These are phyloP conservation scores for Meda fulgida DNA, from an alignment of 2,797 vertebrate species.

Conservation along the genomic window DNA sequence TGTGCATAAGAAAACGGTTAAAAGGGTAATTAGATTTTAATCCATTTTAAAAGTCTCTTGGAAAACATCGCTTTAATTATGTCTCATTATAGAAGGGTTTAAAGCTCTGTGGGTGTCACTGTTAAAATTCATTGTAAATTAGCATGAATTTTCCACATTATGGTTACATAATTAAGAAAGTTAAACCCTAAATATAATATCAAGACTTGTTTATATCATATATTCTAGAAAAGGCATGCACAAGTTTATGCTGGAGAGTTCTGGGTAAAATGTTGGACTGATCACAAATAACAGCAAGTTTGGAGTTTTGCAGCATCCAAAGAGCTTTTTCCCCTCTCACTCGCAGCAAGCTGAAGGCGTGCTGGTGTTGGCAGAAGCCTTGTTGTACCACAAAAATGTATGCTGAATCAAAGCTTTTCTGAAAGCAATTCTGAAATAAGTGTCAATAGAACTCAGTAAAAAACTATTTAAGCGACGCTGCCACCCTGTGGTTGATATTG, in stretches of 20 bases:
- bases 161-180: not conserved
- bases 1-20: conserved; percentile 44
- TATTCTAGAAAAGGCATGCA: not conserved
- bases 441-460: not conserved
- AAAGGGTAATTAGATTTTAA: conserved; percentile 56
- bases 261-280: not conserved
- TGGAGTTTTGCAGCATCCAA: conserved; percentile 5
- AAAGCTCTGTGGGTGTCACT: conserved; percentile 47
- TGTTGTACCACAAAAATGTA: not conserved
- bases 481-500: not conserved
- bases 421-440: not conserved
- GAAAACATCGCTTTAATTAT: conserved; percentile 60
- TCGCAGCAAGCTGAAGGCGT: not conserved
- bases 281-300: conserved; percentile 6
- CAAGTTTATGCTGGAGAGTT: conserved; percentile 4
- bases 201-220: not conserved
- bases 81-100: conserved; percentile 64
- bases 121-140: not conserved
- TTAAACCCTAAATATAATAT: not conserved
- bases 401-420: not conserved
- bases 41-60: conserved; percentile 63
- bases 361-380: not conserved
- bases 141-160: not conserved
- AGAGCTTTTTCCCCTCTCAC: not conserved
- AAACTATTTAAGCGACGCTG: not conserved